Evolutionary conservation across 2,797 vertebrate species (phyloP).

Genomic region (Dicrostonyx torquatus): DNA sequence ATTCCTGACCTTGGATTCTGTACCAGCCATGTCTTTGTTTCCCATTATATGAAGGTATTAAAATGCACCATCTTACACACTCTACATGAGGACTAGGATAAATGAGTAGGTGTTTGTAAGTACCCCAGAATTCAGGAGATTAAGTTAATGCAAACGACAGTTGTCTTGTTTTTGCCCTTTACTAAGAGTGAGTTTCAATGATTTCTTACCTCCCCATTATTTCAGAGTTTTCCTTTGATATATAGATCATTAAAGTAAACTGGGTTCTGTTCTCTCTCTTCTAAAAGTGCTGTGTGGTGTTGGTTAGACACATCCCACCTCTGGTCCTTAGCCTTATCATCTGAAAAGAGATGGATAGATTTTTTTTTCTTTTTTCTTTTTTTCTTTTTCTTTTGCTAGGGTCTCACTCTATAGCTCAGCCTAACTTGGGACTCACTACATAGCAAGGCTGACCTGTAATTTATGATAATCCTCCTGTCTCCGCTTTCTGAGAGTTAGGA

Average conservation of each 20-base stretch:
- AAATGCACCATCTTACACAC: constrained; percentile 34
- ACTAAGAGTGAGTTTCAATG: background rate
- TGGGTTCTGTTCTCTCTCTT: background rate
- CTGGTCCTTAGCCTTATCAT: background rate
- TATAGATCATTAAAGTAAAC: background rate
- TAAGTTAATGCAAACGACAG: background rate
- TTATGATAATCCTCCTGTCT: too few relatives aligned
- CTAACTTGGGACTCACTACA: background rate
- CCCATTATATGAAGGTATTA: background rate
- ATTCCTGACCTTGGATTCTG: background rate
- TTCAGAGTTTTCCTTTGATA: background rate
- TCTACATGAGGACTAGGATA: constrained; percentile 32
- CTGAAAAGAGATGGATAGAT: background rate
- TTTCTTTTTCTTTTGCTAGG: background rate
- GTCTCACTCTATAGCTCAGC: background rate
- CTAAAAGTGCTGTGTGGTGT: background rate
- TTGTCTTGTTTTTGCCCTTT: background rate
- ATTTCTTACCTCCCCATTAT: background rate
- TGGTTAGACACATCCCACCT: background rate
- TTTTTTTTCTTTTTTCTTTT: too few relatives aligned
- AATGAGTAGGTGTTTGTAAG: constrained; percentile 9
- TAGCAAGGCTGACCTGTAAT: background rate
- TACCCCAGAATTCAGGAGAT: background rate
- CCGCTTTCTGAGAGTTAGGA: too few relatives aligned
- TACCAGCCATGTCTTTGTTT: constrained; percentile 44